Evolutionary conservation across 2,888 invertebrate genomes (phyloP).

Genomic region (Watsonalla binaria): DNA sequence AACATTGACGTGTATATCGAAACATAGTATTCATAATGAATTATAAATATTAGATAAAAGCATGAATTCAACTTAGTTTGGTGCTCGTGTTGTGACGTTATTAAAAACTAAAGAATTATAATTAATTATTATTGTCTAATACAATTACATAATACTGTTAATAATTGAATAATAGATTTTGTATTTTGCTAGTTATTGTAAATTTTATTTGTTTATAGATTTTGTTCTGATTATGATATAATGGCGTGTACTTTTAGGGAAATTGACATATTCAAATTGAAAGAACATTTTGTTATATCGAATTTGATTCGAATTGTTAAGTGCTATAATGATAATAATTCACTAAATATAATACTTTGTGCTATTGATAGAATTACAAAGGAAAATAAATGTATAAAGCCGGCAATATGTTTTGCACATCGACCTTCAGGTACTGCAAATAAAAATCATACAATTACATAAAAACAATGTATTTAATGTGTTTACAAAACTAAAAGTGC

Average conservation of each 20-base stretch:
- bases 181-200: conserved; percentile 16
- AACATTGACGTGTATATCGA: neutral
- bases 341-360: no score
- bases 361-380: neutral
- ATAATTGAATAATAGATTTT: conserved; percentile 14
- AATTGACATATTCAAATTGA: conserved; percentile 1
- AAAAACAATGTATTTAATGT: neutral
- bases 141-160: conserved; percentile 14
- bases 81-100: neutral
- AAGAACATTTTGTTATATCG: neutral
- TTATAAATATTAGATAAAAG: neutral
- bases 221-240: conserved; percentile 6
- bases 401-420: no score
- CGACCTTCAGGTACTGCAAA: no score
- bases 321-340: no score
- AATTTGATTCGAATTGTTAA: neutral
- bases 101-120: conserved; percentile 7
- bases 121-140: conserved; percentile 10
- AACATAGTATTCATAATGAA: neutral
- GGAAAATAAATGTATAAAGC: neutral
- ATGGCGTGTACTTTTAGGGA: conserved; percentile 15
- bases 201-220: conserved; percentile 12
- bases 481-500: neutral
- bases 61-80: conserved; percentile 8
- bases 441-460: no score